Evolutionary conservation across 1,140 invertebrate species (phyloP).

Genomic region (Neomicropteryx cornuta): DNA sequence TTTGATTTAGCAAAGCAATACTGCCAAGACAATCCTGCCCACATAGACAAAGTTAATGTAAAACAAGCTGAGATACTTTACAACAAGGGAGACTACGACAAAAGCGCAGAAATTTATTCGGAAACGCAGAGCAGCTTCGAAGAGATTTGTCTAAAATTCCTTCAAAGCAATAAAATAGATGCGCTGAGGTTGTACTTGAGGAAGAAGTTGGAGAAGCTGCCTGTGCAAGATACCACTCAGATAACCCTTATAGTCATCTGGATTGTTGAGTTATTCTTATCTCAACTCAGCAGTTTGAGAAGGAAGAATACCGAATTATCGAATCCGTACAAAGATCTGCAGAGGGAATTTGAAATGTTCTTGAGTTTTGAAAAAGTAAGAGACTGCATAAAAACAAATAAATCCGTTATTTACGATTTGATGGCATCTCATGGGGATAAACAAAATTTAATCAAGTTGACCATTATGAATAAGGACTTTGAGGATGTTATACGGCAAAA

Average conservation of each 20-base stretch:
- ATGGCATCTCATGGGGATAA: conserved; percentile 91
- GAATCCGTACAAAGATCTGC: conserved; percentile 50
- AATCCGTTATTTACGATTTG: conserved; percentile 73
- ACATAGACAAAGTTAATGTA: conserved; percentile 73
- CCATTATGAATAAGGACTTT: conserved; percentile 80
- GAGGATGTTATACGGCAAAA: conserved; percentile 83
- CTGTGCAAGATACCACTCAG: conserved; percentile 62
- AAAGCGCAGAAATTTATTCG: conserved; percentile 80
- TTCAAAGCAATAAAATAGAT: conserved; percentile 69
- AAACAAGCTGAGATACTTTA: conserved; percentile 87
- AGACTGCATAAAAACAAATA: conserved; percentile 66
- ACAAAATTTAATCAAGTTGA: conserved; percentile 75
- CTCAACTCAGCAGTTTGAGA: conserved; percentile 64
- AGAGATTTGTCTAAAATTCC: conserved; percentile 86
- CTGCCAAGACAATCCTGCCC: conserved; percentile 63
- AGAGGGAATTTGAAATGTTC: conserved; percentile 72
- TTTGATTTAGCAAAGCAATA: conserved; percentile 81
- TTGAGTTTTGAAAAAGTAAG: conserved; percentile 51
- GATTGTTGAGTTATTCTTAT: conserved; percentile 86
- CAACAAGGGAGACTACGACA: conserved; percentile 64
- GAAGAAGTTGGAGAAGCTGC: conserved; percentile 48
- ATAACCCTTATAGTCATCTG: conserved; percentile 88
- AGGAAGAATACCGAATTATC: conserved; percentile 45
- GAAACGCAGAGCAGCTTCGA: conserved; percentile 89
- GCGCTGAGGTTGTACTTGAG: conserved; percentile 79